Evolutionary conservation across 35 echinoderm and acorn worm species (phyloP).

Genomic region (Holothuria glaberrima): DNA sequence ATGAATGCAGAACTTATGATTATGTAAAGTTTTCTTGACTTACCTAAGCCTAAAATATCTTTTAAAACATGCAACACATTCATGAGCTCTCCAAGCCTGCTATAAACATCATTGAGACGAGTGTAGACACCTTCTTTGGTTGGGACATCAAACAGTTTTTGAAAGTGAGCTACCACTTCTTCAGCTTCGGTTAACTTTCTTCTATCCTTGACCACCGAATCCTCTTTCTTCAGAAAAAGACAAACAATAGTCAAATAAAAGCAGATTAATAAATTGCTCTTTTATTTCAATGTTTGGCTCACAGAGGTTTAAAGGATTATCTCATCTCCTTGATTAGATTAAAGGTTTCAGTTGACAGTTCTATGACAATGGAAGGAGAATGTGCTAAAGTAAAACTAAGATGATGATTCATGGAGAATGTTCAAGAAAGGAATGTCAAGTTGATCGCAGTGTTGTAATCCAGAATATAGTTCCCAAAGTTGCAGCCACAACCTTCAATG

Average conservation of each 20-base stretch:
- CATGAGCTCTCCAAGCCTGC: conserved; percentile 73
- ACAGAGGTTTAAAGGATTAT: too few relatives aligned
- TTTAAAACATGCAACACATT: conserved; percentile 81
- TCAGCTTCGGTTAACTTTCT: conserved; percentile 61
- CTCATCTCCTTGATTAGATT: too few relatives aligned
- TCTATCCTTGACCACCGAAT: neutral
- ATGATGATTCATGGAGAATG: too few relatives aligned
- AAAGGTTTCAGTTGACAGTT: too few relatives aligned
- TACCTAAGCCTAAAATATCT: conserved; percentile 74
- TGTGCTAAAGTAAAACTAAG: neutral
- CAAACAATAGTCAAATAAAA: neutral
- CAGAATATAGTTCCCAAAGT: too few relatives aligned
- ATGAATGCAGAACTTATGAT: too few relatives aligned
- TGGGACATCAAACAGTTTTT: conserved; percentile 87
- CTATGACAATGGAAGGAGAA: neutral
- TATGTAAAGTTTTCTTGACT: neutral
- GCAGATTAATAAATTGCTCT: neutral
- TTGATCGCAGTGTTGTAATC: too few relatives aligned
- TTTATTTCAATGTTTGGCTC: too few relatives aligned
- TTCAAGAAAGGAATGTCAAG: too few relatives aligned
- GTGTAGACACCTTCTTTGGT: conserved; percentile 72
- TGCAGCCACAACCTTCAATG: too few relatives aligned
- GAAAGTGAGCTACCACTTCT: conserved; percentile 80
- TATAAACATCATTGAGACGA: conserved; percentile 80
- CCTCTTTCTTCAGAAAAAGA: conserved; percentile 12